Conservation (phyloP, 2,113 vertebrate genomes). For the Gasterosteus nipponicus region DNA sequence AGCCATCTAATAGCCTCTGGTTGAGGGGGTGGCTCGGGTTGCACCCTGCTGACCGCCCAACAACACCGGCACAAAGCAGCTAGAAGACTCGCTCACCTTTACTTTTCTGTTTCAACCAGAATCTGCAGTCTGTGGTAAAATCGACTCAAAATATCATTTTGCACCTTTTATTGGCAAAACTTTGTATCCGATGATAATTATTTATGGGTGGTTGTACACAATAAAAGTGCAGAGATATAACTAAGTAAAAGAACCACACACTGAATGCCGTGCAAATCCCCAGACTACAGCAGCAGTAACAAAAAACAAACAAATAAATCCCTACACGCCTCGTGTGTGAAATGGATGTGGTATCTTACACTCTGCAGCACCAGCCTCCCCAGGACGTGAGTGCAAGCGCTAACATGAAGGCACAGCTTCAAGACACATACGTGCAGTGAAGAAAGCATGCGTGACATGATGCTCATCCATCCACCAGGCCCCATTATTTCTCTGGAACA, state of each 20-base stretch:
- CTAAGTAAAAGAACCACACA: neutral
- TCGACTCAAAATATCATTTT: neutral
- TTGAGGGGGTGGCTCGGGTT: neutral
- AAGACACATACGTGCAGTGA: constrained; percentile 7
- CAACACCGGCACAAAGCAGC: constrained; percentile 37
- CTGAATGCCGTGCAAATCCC: neutral
- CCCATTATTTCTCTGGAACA: constrained; percentile 35
- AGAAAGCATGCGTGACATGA: constrained; percentile 19
- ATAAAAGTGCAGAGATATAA: neutral
- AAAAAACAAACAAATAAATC: neutral
- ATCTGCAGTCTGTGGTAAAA: constrained; percentile 2
- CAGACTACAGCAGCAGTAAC: neutral
- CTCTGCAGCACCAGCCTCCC: neutral
- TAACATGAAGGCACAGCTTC: neutral
- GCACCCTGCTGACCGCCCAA: constrained; percentile 36
- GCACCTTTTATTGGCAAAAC: neutral
- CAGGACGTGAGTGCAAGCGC: neutral
- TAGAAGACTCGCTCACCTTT: constrained; percentile 24
- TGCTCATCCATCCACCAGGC: constrained; percentile 41
- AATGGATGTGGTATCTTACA: neutral
- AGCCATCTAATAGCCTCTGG: constrained; percentile 40
- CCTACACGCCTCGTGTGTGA: neutral
- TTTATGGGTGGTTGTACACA: neutral
- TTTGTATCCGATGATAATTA: neutral
- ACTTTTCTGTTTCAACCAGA: neutral